These are phyloP conservation scores for Helarctos malayanus DNA, from an alignment of 2,797 vertebrate species.

Conservation along the genomic window DNA sequence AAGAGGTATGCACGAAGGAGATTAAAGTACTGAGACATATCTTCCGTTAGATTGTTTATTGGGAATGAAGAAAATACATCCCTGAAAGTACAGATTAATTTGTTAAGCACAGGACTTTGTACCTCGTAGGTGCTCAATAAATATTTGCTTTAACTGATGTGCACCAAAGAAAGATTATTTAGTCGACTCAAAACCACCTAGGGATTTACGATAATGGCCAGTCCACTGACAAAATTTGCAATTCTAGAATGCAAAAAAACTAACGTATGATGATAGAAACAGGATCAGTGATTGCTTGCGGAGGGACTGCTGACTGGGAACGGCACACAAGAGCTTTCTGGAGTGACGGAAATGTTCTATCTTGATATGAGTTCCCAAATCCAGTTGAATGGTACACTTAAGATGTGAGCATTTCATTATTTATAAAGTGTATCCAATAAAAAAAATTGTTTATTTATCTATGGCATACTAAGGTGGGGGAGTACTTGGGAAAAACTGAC, in stretches of 20 bases:
- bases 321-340: neutral
- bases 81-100: neutral
- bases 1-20: neutral
- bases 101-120: constrained; percentile 33
- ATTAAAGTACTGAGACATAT: neutral
- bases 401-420: neutral
- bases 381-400: neutral
- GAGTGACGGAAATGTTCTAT: neutral
- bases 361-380: constrained; percentile 20
- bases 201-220: neutral
- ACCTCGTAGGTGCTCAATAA: neutral
- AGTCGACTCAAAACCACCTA: neutral
- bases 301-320: neutral
- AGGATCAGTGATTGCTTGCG: neutral
- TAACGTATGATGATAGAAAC: neutral
- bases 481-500: neutral
- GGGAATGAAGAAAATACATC: neutral
- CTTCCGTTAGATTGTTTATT: neutral
- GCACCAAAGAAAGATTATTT: constrained; percentile 43
- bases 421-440: neutral
- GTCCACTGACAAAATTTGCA: neutral
- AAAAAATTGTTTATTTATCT: neutral
- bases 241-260: constrained; percentile 4
- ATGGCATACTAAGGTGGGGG: neutral
- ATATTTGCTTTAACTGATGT: constrained; percentile 32